Base-by-base conservation (phyloP, 2,797 vertebrate genomes). In the Heterohyrax brucei region DNA sequence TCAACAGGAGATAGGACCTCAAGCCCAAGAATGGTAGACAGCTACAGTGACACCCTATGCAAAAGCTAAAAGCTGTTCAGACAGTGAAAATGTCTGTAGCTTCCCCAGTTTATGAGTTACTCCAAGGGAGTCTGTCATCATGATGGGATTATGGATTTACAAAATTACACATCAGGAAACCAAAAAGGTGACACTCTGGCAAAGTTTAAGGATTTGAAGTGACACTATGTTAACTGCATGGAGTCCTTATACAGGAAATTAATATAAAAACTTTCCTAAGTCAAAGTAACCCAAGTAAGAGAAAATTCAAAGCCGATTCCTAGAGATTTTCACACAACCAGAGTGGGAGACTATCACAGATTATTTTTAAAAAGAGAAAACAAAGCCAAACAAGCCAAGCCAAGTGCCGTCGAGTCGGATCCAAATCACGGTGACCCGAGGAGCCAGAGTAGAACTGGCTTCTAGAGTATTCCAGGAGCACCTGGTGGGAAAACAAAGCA, bases 51-150 rank as follows among this genome's bases (percentile, higher is more conserved):
- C 88, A 44, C 22, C n/a, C 30, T 2, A 22, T 95, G 7, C n/a
- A 87, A 93, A 87, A 93, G 50, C 10, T 22, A 64, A 78, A 89
- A 81, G 30, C 33, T 82, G 44, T 53, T 61, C 10, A 77, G 33
- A 76, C 8, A 33, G 14, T 76, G 50, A 64, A 26, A 76, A 85
- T 5, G 18, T 61, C 59, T 61, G 19, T 61, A 70, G 5, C 2
- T 62, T 73, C 76, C 64, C 24, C 30, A n/a, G 18, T 33, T 64
- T 24, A 82, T 13, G 8, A 91, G 77, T 76, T 82, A 22, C 70
- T n/a, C 7, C 50, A 89, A 81, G 80, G 53, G 62, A 81, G 59
- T 22, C 22, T 61, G 86, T 75, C n/a, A 92, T 19, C 18, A 10
- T 8, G 70, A 28, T 77, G 22, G 26, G n/a, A 89, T 64, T 89